These are phyloP conservation scores for Drosophila stalkeri DNA, from an alignment of 2,888 invertebrate genomes.

Conservation along the genomic window DNA sequence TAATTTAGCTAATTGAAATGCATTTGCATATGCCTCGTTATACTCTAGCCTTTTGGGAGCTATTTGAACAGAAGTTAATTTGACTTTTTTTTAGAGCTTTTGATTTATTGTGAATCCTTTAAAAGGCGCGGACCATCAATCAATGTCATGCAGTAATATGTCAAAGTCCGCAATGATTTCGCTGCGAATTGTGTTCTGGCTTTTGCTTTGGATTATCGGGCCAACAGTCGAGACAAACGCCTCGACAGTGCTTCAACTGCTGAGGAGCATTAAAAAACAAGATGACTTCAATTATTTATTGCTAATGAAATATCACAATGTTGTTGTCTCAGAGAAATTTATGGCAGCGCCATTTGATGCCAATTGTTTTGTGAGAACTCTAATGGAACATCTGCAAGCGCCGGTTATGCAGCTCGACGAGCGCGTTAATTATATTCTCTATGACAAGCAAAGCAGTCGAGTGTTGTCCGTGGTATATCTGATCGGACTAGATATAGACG, in stretches of 20 bases:
- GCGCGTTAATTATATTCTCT: slow-evolving; percentile 56
- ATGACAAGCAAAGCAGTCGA: slow-evolving; percentile 46
- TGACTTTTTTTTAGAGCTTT: slow-evolving; percentile 24
- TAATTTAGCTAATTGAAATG: background rate
- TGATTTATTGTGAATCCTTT: slow-evolving; percentile 58
- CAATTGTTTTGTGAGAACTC: slow-evolving; percentile 30
- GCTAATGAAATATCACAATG: slow-evolving; percentile 51
- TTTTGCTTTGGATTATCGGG: slow-evolving; percentile 26
- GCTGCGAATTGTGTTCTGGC: slow-evolving; percentile 15
- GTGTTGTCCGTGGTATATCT: slow-evolving; percentile 68
- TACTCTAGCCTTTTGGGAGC: background rate
- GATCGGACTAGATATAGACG: slow-evolving; percentile 29
- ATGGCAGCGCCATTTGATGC: background rate
- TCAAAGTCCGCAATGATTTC: slow-evolving; percentile 45
- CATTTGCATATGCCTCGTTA: background rate
- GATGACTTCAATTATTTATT: slow-evolving; percentile 54
- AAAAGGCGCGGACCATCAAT: slow-evolving; percentile 45
- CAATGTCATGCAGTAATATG: slow-evolving; percentile 47
- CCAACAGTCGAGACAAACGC: slow-evolving; percentile 5
- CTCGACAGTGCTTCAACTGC: slow-evolving; percentile 37
- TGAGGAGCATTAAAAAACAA: slow-evolving; percentile 42
- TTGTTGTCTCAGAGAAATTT: slow-evolving; percentile 10
- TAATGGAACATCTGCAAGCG: slow-evolving; percentile 56
- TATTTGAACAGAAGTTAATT: background rate
- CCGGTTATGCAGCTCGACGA: slow-evolving; percentile 72